These are phyloP conservation scores for Hylaea fasciaria DNA, from an alignment of 2,888 invertebrate species.

Conservation along the genomic window DNA sequence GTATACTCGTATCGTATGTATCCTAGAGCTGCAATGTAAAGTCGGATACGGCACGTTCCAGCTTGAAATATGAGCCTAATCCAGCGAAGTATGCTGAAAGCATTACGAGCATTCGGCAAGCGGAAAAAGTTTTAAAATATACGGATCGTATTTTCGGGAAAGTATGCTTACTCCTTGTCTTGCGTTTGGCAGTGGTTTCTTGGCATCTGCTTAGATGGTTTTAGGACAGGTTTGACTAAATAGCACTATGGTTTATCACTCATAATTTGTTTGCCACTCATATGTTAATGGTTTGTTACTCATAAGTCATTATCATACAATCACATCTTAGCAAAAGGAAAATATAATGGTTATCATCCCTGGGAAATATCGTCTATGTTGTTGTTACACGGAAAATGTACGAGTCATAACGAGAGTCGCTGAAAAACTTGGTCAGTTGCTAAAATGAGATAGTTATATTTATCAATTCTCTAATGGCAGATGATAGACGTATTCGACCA, in stretches of 20 bases:
- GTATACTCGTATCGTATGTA: neutral
- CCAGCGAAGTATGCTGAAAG: constrained; percentile 39
- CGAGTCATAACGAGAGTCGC: no score
- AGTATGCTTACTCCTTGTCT: neutral
- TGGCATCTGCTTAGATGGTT: neutral
- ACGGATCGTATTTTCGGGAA: constrained; percentile 8
- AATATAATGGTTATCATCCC: neutral
- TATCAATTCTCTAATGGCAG: neutral
- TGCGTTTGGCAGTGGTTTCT: neutral
- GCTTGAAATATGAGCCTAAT: constrained; percentile 54
- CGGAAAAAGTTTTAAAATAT: constrained; percentile 39
- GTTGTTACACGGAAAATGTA: no score
- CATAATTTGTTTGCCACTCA: no score
- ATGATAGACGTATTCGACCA: neutral
- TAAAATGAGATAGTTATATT: no score
- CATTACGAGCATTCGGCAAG: constrained; percentile 31
- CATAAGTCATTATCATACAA: no score
- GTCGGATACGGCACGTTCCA: constrained; percentile 58
- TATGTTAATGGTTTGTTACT: no score
- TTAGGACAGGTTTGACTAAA: no score
- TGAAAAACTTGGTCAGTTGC: no score
- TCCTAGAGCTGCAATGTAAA: constrained; percentile 33
- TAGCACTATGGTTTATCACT: no score
- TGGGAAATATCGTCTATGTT: no score
- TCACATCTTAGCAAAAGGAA: no score